These are phyloP conservation scores for Camelus bactrianus DNA, from an alignment of 2,113 vertebrate species.

Conservation along the genomic window DNA sequence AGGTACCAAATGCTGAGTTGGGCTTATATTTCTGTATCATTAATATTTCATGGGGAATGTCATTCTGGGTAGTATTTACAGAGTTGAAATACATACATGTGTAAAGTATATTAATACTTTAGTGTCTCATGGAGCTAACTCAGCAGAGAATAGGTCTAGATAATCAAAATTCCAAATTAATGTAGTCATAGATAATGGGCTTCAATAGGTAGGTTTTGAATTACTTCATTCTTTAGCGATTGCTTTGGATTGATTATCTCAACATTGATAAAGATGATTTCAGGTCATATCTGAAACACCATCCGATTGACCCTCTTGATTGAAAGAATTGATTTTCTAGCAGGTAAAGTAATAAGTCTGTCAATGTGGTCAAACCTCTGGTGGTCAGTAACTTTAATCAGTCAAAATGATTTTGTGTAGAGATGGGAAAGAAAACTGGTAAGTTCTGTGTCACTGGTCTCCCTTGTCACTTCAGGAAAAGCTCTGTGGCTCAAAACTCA, in stretches of 20 bases:
- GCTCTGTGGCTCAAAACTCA: not conserved
- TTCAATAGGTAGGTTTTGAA: conserved; percentile 24
- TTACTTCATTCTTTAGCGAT: not conserved
- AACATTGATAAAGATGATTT: conserved; percentile 55
- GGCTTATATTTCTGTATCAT: not conserved
- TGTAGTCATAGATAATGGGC: not conserved
- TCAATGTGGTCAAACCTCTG: not conserved
- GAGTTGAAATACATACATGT: not conserved
- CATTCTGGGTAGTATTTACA: not conserved
- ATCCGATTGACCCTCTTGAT: not conserved
- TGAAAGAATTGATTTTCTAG: conserved; percentile 64
- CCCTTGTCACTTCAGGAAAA: conserved; percentile 17
- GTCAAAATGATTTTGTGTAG: conserved; percentile 27
- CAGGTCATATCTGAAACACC: not conserved
- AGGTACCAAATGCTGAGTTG: not conserved
- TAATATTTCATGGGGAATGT: not conserved
- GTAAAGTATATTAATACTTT: not conserved
- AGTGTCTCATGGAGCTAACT: not conserved
- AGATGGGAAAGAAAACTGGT: conserved; percentile 40
- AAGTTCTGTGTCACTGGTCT: not conserved
- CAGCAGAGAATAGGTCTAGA: conserved; percentile 1
- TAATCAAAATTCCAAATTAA: conserved; percentile 27
- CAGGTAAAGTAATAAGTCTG: conserved; percentile 39
- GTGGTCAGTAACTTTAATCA: conserved; percentile 54
- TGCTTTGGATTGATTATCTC: conserved; percentile 5